phyloP scores from a whole-genome alignment of 2,888 invertebrate genomes.

The Mimas tiliae region DNA sequence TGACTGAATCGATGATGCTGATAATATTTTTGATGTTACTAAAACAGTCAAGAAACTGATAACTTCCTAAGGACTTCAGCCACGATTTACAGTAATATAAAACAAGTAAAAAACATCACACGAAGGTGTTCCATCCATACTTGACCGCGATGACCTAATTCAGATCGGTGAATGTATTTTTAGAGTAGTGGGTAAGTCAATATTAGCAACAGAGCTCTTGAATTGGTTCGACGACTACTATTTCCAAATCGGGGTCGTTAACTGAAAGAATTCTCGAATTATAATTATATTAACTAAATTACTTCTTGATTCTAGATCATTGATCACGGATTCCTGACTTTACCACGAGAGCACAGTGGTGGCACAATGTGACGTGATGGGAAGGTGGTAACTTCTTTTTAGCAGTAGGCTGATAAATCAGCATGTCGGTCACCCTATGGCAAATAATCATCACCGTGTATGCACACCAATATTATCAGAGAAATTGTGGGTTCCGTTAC shows the following conservation, averaged over 20 bases:
- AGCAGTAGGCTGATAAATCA: not conserved
- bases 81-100: too few species aligned
- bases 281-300: not conserved
- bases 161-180: not conserved
- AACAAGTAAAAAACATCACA: too few species aligned
- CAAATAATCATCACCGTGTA: not conserved
- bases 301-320: not conserved
- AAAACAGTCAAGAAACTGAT: too few species aligned
- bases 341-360: too few species aligned
- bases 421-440: not conserved
- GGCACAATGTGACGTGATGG: too few species aligned
- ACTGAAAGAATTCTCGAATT: not conserved
- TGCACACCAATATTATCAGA: too few species aligned
- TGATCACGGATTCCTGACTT: not conserved
- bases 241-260: not conserved
- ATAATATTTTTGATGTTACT: too few species aligned
- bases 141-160: slow-evolving; percentile 1
- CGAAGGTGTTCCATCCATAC: not conserved
- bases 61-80: too few species aligned
- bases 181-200: not conserved
- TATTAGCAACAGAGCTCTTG: not conserved
- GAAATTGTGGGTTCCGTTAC: not conserved
- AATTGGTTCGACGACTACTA: not conserved
- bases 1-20: not conserved
- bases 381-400: not conserved